phyloP scores from a whole-genome alignment of 2,888 invertebrate genomes.

The Yponomeuta evonymella region DNA sequence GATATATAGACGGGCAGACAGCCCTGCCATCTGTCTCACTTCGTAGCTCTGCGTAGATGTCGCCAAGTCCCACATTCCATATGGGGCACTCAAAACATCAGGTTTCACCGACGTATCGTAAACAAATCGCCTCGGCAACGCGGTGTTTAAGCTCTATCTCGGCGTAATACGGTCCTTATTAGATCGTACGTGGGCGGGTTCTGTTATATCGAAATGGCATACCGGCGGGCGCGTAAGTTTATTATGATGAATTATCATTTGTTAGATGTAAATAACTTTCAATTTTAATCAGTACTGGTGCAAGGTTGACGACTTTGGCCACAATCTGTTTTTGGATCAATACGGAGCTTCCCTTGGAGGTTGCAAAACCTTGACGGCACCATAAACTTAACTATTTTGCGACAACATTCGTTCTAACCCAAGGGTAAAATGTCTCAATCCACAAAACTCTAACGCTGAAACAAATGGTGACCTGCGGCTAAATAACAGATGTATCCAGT shows the following conservation, averaged over 20 bases:
- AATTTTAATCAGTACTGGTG: constrained; percentile 45
- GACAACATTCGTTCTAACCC: neutral
- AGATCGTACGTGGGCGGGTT: constrained; percentile 23
- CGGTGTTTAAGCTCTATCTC: constrained; percentile 30
- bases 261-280: constrained; percentile 29
- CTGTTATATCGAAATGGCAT: constrained; percentile 35
- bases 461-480: neutral
- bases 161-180: constrained; percentile 27
- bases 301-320: constrained; percentile 30
- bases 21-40: constrained; percentile 28
- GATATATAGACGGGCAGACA: no score
- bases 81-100: constrained; percentile 45
- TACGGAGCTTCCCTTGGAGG: neutral
- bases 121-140: constrained; percentile 37
- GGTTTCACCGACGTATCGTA: constrained; percentile 44
- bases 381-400: neutral
- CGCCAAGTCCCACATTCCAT: constrained; percentile 45
- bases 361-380: neutral
- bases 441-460: neutral
- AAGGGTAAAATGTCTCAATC: neutral
- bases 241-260: constrained; percentile 16
- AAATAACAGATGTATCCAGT: neutral
- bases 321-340: neutral
- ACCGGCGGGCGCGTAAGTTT: constrained; percentile 29
- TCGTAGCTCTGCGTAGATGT: constrained; percentile 31